A percentile compares a stretch with the other conserved stretches of the same genome.
These are phyloP conservation scores for Dicyrtomina minuta DNA, from an alignment of 2,888 invertebrate genomes.

Conservation along the genomic window DNA sequence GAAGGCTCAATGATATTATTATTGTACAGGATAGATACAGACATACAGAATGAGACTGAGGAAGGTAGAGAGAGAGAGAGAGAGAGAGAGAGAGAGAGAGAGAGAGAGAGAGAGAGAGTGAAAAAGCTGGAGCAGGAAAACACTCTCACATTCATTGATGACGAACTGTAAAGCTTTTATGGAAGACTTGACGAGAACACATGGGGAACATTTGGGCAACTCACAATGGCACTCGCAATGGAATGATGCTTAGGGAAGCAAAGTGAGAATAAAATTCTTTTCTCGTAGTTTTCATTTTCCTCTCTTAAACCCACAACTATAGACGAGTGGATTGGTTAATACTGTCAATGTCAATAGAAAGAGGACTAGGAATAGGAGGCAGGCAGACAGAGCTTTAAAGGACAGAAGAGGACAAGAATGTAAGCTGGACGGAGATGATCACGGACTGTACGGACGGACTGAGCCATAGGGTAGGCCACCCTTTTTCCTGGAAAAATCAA, in stretches of 20 bases:
- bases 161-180: not conserved
- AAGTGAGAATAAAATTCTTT: conserved; percentile 14
- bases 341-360: conserved; percentile 7
- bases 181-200: conserved; percentile 21
- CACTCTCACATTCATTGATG: conserved; percentile 28
- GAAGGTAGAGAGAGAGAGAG: not conserved
- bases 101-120: not conserved
- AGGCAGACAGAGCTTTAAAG: not conserved
- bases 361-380: not conserved
- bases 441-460: not conserved
- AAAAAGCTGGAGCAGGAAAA: not conserved
- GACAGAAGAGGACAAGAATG: not conserved
- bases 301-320: not conserved
- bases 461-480: conserved; percentile 14
- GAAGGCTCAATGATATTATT: not conserved
- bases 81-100: not conserved
- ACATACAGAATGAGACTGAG: not conserved
- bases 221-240: conserved; percentile 6
- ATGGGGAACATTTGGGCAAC: conserved; percentile 29
- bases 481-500: conserved; percentile 22
- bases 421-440: conserved; percentile 10
- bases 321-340: conserved; percentile 12
- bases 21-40: too few relatives aligned
- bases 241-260: not conserved
- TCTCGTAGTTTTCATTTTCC: too few relatives aligned